A percentile compares a stretch with the other conserved stretches of the same genome.
Evolutionary conservation across 2,113 vertebrate genomes (phyloP).

Genomic region (Cygnus buccinator): DNA sequence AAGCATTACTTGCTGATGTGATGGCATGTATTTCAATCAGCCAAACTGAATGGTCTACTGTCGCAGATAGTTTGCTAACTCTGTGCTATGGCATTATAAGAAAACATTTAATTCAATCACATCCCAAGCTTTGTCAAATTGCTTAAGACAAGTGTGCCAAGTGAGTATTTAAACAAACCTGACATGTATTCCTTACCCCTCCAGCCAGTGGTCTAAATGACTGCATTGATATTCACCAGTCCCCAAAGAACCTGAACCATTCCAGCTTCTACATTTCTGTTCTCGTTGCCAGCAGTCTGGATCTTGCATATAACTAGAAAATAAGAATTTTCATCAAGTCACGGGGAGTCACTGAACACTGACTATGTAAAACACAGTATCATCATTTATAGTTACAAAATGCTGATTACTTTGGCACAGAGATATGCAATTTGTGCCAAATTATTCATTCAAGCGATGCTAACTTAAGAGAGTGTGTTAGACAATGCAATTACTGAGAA

Average conservation of each 20-base stretch:
- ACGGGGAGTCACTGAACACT: not conserved
- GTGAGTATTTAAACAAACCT: not conserved
- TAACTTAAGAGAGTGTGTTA: not conserved
- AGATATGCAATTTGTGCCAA: rapidly evolving
- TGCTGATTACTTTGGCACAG: not conserved
- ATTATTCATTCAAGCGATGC: not conserved
- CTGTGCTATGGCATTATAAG: not conserved
- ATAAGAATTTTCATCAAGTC: not conserved
- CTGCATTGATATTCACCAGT: not conserved
- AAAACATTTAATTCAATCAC: not conserved
- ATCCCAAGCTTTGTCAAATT: not conserved
- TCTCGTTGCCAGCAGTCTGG: constrained; percentile 79
- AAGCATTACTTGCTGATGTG: not conserved
- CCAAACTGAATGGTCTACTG: not conserved
- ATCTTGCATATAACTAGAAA: constrained; percentile 66
- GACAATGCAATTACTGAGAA: not conserved
- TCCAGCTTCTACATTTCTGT: constrained; percentile 75
- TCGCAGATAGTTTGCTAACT: not conserved
- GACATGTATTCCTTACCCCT: constrained; percentile 59
- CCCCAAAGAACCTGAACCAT: not conserved
- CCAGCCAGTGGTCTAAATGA: constrained; percentile 29
- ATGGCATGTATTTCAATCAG: not conserved
- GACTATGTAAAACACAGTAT: not conserved
- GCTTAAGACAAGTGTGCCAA: not conserved
- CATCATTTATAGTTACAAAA: not conserved